These are phyloP conservation scores for Ypsolopha sequella DNA, from an alignment of 2,888 invertebrate genomes.

Conservation along the genomic window DNA sequence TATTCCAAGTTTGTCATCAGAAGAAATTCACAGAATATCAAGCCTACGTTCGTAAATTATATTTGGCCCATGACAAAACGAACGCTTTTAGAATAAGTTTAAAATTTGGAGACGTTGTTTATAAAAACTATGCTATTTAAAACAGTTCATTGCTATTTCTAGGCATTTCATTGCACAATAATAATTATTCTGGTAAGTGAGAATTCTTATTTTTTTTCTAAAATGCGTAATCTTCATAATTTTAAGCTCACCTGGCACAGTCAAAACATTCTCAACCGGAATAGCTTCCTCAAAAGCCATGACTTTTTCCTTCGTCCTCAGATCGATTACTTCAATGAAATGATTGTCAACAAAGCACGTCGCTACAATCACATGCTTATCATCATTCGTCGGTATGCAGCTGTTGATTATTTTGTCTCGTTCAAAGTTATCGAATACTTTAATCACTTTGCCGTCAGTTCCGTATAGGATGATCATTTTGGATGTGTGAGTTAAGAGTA, in stretches of 20 bases:
- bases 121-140: no score
- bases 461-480: conserved; percentile 45
- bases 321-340: conserved; percentile 37
- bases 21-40: no score
- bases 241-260: conserved; percentile 41
- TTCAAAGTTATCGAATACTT: conserved; percentile 35
- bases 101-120: no score
- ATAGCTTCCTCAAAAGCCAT: conserved; percentile 41
- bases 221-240: no score
- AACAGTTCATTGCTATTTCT: no score
- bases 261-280: conserved; percentile 36
- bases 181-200: no score
- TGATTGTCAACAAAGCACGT: conserved; percentile 20
- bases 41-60: no score
- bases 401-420: conserved; percentile 34
- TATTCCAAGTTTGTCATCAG: no score
- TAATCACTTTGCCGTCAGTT: conserved; percentile 29
- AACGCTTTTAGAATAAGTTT: no score
- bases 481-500: conserved; percentile 43
- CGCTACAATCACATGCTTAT: conserved; percentile 40
- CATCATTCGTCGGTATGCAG: conserved; percentile 46
- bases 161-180: no score
- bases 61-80: no score
- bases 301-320: conserved; percentile 36
- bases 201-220: no score